Conservation (phyloP, 2,797 vertebrate species). For the Aplochiton taeniatus region DNA sequence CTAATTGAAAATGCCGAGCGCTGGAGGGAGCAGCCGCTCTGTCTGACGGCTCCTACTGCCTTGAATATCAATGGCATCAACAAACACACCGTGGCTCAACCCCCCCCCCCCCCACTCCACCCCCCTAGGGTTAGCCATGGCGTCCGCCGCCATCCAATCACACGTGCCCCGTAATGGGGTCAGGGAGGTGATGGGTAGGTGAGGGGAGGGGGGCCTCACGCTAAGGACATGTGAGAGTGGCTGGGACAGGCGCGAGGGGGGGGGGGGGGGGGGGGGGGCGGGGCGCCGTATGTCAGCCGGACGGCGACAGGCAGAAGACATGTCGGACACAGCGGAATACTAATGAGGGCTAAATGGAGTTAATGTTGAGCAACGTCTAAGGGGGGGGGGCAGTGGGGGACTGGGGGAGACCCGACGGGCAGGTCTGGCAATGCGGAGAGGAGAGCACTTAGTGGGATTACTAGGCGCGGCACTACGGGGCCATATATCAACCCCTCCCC, state of each 20-base stretch:
- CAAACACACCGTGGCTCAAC: neutral
- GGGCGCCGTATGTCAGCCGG: neutral
- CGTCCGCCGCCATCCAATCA: too few species aligned
- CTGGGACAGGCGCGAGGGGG: too few species aligned
- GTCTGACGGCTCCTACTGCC: neutral
- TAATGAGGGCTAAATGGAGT: constrained; percentile 66
- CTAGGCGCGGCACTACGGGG: constrained; percentile 58
- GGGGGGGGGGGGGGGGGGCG: too few species aligned
- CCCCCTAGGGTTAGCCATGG: too few species aligned
- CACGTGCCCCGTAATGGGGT: too few species aligned
- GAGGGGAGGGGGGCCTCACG: too few species aligned
- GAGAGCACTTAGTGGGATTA: constrained; percentile 76
- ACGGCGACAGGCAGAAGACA: constrained; percentile 31
- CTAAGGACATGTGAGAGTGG: too few species aligned
- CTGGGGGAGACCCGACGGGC: constrained; percentile 41
- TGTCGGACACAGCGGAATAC: constrained; percentile 59
- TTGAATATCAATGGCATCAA: constrained; percentile 7
- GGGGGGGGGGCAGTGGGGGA: constrained; percentile 17
- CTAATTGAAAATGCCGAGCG: constrained; percentile 29
- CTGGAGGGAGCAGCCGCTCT: neutral
- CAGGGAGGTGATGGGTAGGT: too few species aligned
- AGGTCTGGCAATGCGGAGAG: constrained; percentile 58
- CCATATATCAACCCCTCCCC: constrained; percentile 34
- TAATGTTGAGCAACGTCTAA: constrained; percentile 50
- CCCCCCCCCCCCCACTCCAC: too few species aligned